Evolutionary conservation across 2,888 invertebrate genomes (phyloP).

Genomic region (Ennomos fuscantarius): DNA sequence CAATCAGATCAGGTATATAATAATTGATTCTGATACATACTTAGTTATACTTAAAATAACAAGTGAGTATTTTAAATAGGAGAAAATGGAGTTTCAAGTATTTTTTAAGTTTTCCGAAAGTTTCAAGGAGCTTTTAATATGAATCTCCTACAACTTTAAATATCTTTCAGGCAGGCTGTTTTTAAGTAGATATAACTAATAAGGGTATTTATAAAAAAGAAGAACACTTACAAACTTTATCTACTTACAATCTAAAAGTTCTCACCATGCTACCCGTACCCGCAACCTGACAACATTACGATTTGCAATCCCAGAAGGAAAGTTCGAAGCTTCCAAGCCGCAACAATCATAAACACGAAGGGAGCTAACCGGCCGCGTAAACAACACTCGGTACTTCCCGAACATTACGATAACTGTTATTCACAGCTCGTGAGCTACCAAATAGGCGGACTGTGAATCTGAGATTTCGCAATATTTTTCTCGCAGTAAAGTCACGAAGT

Average conservation of each 20-base stretch:
- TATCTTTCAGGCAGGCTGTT: background rate
- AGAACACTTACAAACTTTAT: constrained; percentile 9
- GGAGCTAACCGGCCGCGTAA: constrained; percentile 39
- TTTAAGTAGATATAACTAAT: background rate
- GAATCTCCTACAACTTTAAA: background rate
- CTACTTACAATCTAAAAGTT: constrained; percentile 10
- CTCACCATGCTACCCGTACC: constrained; percentile 9
- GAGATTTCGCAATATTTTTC: constrained; percentile 68
- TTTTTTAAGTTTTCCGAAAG: no score
- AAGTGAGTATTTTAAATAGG: no score
- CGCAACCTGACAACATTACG: constrained; percentile 13
- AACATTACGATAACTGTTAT: constrained; percentile 72
- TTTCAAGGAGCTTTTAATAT: constrained; percentile 1
- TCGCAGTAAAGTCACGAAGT: constrained; percentile 63
- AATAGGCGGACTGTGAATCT: constrained; percentile 61
- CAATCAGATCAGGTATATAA: no score
- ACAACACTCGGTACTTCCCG: constrained; percentile 54
- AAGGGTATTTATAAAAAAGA: constrained; percentile 9
- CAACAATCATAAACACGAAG: constrained; percentile 30
- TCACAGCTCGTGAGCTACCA: constrained; percentile 72
- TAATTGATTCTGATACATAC: no score
- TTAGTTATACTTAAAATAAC: no score
- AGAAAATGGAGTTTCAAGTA: no score
- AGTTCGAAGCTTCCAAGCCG: constrained; percentile 20
- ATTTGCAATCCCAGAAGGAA: constrained; percentile 32